A percentile compares a stretch with the other conserved stretches of the same genome.
These are phyloP conservation scores for Rhizomys pruinosus DNA, from an alignment of 2,113 vertebrate genomes.

Conservation along the genomic window DNA sequence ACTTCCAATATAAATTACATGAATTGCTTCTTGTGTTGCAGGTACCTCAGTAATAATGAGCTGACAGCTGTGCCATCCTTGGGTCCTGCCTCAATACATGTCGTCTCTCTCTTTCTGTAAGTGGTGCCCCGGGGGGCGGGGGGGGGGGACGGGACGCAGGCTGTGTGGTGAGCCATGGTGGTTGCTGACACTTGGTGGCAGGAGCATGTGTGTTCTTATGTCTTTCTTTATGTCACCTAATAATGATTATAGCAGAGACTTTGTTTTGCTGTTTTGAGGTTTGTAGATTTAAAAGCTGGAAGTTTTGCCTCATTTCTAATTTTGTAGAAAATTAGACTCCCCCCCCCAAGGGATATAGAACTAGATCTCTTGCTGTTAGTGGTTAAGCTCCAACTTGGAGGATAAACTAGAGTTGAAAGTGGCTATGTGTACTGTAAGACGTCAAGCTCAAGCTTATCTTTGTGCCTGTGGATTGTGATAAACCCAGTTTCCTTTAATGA, in stretches of 20 bases:
- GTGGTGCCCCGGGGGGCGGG: conserved; percentile 78
- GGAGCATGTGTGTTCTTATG: neutral
- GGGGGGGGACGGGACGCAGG: no score
- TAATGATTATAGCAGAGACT: neutral
- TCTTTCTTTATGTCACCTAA: neutral
- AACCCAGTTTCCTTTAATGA: neutral
- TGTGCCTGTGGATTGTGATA: neutral
- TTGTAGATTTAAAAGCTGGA: neutral
- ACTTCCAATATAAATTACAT: neutral
- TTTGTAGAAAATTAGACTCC: neutral
- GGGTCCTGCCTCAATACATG: conserved; percentile 85
- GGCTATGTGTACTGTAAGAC: neutral
- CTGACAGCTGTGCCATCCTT: conserved; percentile 92
- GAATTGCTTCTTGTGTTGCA: conserved; percentile 83
- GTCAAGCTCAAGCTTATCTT: neutral
- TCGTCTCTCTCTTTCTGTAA: conserved; percentile 94
- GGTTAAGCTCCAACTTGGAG: neutral
- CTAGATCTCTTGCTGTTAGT: conserved; percentile 9
- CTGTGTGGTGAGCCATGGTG: rapidly evolving
- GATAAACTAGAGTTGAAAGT: neutral
- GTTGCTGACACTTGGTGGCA: neutral
- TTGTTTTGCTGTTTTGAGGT: neutral
- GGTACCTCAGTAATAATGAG: conserved; percentile 94
- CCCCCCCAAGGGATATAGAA: neutral
- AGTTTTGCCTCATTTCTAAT: neutral